Evolutionary conservation across 2,797 vertebrate genomes (phyloP).

Genomic region (Phataginus tetradactyla): DNA sequence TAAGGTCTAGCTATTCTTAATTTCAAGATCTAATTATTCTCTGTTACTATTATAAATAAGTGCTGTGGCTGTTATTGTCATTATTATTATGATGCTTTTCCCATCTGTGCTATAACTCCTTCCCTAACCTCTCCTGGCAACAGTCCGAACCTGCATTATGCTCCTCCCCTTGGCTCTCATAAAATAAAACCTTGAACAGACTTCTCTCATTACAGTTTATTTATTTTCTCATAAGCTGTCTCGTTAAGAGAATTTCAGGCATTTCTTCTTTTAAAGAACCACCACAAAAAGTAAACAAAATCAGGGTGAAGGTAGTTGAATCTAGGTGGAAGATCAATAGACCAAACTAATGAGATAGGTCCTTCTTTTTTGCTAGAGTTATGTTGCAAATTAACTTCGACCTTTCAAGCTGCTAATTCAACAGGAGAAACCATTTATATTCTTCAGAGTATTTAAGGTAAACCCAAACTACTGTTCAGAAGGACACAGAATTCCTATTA

Average conservation of each 20-base stretch:
- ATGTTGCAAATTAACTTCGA: neutral
- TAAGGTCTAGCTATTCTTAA: neutral
- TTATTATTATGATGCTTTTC: neutral
- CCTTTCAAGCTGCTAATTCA: conserved; percentile 36
- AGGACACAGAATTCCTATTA: neutral
- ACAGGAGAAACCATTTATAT: neutral
- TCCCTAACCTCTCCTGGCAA: neutral
- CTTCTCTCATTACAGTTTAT: neutral
- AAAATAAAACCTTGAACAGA: neutral
- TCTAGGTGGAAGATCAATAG: neutral
- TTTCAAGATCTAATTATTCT: neutral
- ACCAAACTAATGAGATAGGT: neutral
- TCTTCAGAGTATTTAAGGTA: conserved; percentile 39
- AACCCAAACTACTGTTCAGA: neutral
- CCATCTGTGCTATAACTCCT: neutral
- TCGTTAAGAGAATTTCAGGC: neutral
- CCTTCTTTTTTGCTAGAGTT: neutral
- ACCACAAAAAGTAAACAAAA: conserved; percentile 25
- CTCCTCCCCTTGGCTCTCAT: neutral
- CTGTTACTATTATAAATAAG: neutral
- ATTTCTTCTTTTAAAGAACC: neutral
- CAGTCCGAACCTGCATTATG: neutral
- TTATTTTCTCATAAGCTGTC: conserved; percentile 27
- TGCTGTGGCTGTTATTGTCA: neutral
- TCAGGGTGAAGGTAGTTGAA: conserved; percentile 9